Base-by-base conservation (phyloP, 2,888 invertebrate genomes). In the Pristionchus entomophagus region DNA sequence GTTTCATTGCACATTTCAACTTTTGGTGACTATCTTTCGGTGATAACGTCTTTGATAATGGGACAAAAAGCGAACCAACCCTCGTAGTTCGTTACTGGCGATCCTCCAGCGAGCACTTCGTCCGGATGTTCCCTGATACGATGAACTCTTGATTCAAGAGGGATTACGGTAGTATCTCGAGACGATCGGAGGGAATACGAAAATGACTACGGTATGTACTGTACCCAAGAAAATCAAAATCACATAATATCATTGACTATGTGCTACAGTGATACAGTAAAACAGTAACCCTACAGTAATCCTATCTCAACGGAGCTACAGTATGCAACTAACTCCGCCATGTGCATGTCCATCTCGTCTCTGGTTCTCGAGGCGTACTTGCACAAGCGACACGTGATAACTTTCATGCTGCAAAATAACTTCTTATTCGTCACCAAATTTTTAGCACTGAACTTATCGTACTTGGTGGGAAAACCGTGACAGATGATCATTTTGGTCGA, bases 391-490 rank as follows among this genome's bases (percentile, higher is more conserved):
- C 77, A 77, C 65, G 32, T 38, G 35, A 38, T 14, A 35, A 69
- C 14, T 69, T 69, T 69, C 65, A 69, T 38, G 38, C 65, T 69
- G 65, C 19, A 69, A 69, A n/a, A 22, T n/a, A n/a, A 22, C 56
- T 51, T 26, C 19, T 56, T 56, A 22, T 12, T 26, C 10, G 26
- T 10, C 26, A n/a, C n/a, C 51, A 22, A 56, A 6, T 26, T 56
- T 4, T 56, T 26, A 26, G 26, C n/a, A 56, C 14, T 19, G 3
- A 53, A 51, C 22, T 0, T 51, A 3, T 51, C 22, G 17, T 2
- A 22, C 22, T 51, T 51, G 51, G 0, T n/a, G 0, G 56, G 56
- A 22, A n/a, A n/a, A n/a, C n/a, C n/a, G n/a, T n/a, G n/a, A n/a
- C n/a, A n/a, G n/a, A n/a, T n/a, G n/a, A n/a, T n/a, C n/a, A n/a